These are phyloP conservation scores for Mimas tiliae DNA, from an alignment of 2,888 invertebrate species.

Conservation along the genomic window DNA sequence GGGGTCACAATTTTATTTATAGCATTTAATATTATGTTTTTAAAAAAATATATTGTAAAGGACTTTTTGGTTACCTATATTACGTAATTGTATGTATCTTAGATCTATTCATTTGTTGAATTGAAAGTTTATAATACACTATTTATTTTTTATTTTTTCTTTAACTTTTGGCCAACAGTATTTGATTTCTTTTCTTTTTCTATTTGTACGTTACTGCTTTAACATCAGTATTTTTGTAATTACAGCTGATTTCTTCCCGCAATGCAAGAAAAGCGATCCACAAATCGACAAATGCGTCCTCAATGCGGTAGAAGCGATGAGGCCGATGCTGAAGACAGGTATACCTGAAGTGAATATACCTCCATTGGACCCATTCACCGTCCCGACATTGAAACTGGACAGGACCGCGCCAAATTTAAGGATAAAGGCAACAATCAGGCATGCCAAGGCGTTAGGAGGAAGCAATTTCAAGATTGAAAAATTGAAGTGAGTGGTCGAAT, in stretches of 20 bases:
- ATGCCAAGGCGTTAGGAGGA: conserved; percentile 87
- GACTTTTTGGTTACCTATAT: too few relatives aligned
- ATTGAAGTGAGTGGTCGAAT: conserved; percentile 87
- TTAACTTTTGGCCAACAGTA: too few relatives aligned
- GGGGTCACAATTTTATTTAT: background rate
- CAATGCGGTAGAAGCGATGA: conserved; percentile 82
- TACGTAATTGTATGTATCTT: too few relatives aligned
- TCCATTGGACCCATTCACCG: conserved; percentile 85
- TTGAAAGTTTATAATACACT: too few relatives aligned
- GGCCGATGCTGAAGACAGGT: conserved; percentile 43
- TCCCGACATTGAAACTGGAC: conserved; percentile 88
- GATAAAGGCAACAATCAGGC: conserved; percentile 87
- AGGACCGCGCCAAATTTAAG: conserved; percentile 88
- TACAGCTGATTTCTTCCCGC: conserved; percentile 55
- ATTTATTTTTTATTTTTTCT: too few relatives aligned
- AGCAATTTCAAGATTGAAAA: conserved; percentile 87
- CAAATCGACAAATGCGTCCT: conserved; percentile 50
- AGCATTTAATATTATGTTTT: background rate
- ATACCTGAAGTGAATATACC: conserved; percentile 55
- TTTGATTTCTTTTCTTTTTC: too few relatives aligned
- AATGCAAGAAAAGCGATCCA: conserved; percentile 53
- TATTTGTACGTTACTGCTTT: background rate
- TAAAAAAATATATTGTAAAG: too few relatives aligned
- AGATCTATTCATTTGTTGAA: too few relatives aligned
- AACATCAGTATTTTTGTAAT: conserved; percentile 16